Evolutionary conservation across 2,888 invertebrate species (phyloP), one percentile per base, ranked within the genome.

Genomic region (Caenorhabditis drosophilae): DNA sequence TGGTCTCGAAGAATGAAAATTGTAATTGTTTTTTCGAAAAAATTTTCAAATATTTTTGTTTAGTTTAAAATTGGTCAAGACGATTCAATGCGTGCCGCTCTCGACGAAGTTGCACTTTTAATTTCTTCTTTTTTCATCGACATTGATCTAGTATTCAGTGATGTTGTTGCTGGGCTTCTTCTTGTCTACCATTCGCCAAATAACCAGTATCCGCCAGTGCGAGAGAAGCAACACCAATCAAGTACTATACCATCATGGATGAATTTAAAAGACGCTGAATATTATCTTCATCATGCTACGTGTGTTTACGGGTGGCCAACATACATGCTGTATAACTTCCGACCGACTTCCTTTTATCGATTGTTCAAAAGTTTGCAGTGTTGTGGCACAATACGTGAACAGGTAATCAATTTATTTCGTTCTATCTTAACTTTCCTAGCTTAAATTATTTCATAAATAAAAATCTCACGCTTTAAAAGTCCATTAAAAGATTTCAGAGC

Each of bases 261-360:
- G 69, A 70, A 58, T 34, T 38, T 61, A 3, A 47, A 67, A 52
- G 66, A 70, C 27, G 73, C 76, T 26, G 63, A 70, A 9, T 74
- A 76, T 45, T 76, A 61, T 42, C 36, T 92, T 79, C 88, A 90
- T 82, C 88, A 91, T 75, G 91, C 92, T 0, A 89, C 91, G 83
- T 91, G 91, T 4, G 89, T 90, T 7, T 93, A 93, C 83, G 92
- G 93, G 0, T 93, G 92, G 92, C 90, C 92, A 0, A 90, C 91
- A 78, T 91, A 91, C 61, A 36, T 81, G 36, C 35, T 73, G 18
- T 72, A 79, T 42, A 80, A 82, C 47, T 75, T 67, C 36, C 61
- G 67, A 12, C 56, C 47, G 40, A 36, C 48, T 22, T 54, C 78
- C 2, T 70, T 70, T 45, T 62, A 20, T 45, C 51, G 58, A n/a